phyloP scores from a whole-genome alignment of 1,140 invertebrate genomes.

The Aphelinus atriplicis region DNA sequence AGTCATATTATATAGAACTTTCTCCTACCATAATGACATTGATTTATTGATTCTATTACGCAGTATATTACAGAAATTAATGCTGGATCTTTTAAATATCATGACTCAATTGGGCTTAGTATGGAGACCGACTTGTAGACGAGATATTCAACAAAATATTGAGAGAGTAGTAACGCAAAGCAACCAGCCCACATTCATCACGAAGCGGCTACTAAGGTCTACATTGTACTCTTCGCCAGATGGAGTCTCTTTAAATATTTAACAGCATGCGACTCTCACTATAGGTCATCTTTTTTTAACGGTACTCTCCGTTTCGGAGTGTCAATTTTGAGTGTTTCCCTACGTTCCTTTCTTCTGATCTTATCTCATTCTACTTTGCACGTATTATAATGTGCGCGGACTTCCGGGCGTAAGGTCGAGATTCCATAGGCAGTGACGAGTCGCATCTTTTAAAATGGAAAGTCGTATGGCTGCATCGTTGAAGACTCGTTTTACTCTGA shows the following conservation, averaged over 20 bases:
- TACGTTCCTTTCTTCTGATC: not conserved
- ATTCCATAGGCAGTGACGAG: conserved; percentile 1
- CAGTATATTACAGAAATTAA: no score
- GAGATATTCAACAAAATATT: no score
- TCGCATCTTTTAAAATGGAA: conserved; percentile 23
- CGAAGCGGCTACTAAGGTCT: no score
- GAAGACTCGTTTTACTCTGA: not conserved
- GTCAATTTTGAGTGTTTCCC: conserved; percentile 19
- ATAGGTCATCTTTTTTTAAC: conserved; percentile 55
- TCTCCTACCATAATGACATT: no score
- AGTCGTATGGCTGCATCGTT: conserved; percentile 1
- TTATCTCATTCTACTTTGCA: not conserved
- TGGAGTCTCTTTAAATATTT: conserved; percentile 63
- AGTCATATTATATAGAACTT: no score
- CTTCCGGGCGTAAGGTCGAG: conserved; percentile 4
- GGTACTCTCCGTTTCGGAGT: conserved; percentile 49
- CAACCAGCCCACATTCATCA: no score
- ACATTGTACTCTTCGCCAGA: not conserved
- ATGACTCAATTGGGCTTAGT: no score
- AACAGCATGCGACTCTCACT: conserved; percentile 50
- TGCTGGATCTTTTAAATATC: no score
- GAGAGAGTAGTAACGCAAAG: no score
- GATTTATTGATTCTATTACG: no score
- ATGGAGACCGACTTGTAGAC: no score
- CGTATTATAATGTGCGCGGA: not conserved